phyloP scores from a whole-genome alignment of 1,140 invertebrate genomes.

The Drosophila pseudoananassae region DNA sequence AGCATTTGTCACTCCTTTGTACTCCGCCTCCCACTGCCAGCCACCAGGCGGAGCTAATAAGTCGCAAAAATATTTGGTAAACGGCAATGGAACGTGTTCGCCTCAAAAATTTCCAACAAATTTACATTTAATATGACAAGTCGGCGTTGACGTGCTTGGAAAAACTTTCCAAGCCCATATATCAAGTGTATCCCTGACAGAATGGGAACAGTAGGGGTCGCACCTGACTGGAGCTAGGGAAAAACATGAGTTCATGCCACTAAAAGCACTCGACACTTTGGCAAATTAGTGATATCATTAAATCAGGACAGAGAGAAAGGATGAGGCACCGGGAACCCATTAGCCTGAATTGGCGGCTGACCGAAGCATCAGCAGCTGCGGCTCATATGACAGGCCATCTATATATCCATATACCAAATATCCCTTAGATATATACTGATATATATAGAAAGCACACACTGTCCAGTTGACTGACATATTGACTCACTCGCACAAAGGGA shows the following conservation, averaged over 20 bases:
- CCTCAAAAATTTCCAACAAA: conserved; percentile 49
- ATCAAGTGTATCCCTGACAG: conserved; percentile 12
- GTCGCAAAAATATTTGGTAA: conserved; percentile 61
- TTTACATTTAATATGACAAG: conserved; percentile 74
- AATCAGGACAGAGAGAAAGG: conserved; percentile 9
- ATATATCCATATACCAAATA: conserved; percentile 1
- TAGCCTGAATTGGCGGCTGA: conserved; percentile 57
- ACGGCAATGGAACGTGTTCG: conserved; percentile 46
- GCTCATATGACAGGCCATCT: conserved; percentile 30
- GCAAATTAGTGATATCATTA: conserved; percentile 48
- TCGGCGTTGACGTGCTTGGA: conserved; percentile 30
- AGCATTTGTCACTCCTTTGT: conserved; percentile 49
- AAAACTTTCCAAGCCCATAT: conserved; percentile 6
- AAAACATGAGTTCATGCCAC: conserved; percentile 19
- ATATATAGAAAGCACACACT: neutral
- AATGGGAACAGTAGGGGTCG: neutral
- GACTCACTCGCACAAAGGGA: conserved; percentile 47
- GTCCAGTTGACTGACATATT: conserved; percentile 58
- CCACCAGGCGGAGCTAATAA: conserved; percentile 56
- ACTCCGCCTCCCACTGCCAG: neutral
- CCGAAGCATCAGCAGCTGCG: conserved; percentile 46
- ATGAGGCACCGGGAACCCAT: conserved; percentile 42
- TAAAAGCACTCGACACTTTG: conserved; percentile 42
- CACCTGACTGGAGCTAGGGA: conserved; percentile 7
- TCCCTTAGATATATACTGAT: neutral